Conservation (phyloP, 2,113 vertebrate genomes). For the human (Homo sapiens) region DNA sequence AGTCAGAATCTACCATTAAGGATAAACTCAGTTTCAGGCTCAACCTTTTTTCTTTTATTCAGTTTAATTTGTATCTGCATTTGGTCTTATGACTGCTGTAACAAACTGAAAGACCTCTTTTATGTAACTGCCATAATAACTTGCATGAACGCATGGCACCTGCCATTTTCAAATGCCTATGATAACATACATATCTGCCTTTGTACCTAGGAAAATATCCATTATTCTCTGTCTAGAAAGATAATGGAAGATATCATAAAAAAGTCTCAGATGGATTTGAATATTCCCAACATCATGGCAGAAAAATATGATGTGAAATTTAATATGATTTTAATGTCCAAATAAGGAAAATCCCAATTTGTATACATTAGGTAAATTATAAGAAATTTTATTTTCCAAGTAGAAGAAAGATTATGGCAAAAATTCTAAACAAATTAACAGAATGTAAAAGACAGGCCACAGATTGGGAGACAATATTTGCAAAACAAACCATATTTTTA, state of each 20-base stretch:
- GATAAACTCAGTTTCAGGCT: background rate
- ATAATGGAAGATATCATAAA: background rate
- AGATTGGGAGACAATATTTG: background rate
- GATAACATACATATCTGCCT: background rate
- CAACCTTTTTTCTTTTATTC: background rate
- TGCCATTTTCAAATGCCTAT: background rate
- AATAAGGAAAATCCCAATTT: background rate
- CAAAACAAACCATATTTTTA: background rate
- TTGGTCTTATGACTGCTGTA: background rate
- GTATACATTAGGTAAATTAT: background rate
- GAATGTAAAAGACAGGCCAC: background rate
- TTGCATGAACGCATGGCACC: background rate
- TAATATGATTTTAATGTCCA: background rate
- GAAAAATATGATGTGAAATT: background rate
- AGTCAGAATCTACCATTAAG: background rate
- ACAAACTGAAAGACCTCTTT: background rate
- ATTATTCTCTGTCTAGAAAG: background rate
- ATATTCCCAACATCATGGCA: background rate
- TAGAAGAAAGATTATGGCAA: background rate
- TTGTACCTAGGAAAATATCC: background rate
- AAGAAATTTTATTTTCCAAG: background rate
- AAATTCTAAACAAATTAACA: background rate
- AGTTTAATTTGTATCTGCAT: background rate
- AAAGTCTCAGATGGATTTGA: background rate
- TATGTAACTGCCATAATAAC: background rate